A percentile compares a stretch with the other conserved stretches of the same genome.
phyloP scores from a whole-genome alignment of 1,140 invertebrate species.

The Thrips palmi region DNA sequence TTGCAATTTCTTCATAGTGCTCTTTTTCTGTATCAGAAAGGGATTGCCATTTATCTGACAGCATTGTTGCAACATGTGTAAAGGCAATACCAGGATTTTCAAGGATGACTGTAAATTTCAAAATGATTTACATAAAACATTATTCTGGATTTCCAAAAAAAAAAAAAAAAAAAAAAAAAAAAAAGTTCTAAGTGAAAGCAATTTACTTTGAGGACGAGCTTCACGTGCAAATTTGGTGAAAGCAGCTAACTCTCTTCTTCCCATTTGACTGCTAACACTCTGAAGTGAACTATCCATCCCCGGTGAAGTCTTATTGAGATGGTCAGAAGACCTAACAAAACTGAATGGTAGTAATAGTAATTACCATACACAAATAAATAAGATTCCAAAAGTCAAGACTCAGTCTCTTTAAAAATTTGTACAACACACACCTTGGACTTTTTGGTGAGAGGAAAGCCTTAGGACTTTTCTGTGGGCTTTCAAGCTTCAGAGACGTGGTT shows the following conservation, averaged over 20 bases:
- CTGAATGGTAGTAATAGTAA: too few relatives aligned
- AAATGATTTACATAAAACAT: slow-evolving; percentile 13
- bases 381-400: too few relatives aligned
- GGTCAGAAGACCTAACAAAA: neutral
- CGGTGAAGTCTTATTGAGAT: neutral
- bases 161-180: too few relatives aligned
- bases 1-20: slow-evolving; percentile 23
- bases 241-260: slow-evolving; percentile 18
- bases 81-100: slow-evolving; percentile 23
- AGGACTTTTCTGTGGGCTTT: too few relatives aligned
- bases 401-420: too few relatives aligned
- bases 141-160: slow-evolving; percentile 6
- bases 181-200: too few relatives aligned
- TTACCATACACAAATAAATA: too few relatives aligned
- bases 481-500: too few relatives aligned
- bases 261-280: slow-evolving; percentile 19
- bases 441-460: too few relatives aligned
- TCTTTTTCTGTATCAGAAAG: slow-evolving; percentile 24
- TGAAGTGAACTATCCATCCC: slow-evolving; percentile 5
- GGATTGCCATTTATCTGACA: slow-evolving; percentile 24
- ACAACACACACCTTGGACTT: too few relatives aligned
- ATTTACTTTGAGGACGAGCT: slow-evolving; percentile 21
- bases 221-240: slow-evolving; percentile 22
- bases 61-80: slow-evolving; percentile 21
- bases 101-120: slow-evolving; percentile 19